Conservation (phyloP, 2,797 vertebrate genomes). For the Cryptoblepharus egeriae region DNA sequence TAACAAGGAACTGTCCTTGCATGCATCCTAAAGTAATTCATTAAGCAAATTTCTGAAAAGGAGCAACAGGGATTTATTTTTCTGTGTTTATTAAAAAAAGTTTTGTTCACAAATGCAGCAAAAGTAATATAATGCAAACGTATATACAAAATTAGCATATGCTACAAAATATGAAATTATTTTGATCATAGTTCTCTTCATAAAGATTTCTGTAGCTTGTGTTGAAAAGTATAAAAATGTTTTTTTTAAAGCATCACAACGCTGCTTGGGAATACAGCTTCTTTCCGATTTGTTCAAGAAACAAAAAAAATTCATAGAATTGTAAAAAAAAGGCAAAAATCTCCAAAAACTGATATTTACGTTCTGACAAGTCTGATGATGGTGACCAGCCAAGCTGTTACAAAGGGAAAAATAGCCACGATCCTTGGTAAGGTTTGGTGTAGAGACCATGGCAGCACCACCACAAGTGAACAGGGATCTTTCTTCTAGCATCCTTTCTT, state of each 20-base stretch:
- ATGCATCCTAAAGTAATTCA: not conserved
- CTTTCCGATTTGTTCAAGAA: not conserved
- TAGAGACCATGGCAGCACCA: not conserved
- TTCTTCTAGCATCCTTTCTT: not conserved
- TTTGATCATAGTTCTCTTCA: not conserved
- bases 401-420: not conserved
- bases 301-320: too few species aligned
- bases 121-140: not conserved
- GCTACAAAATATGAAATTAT: not conserved
- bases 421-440: not conserved
- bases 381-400: not conserved
- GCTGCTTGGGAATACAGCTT: not conserved
- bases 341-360: not conserved
- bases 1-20: not conserved
- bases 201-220: not conserved
- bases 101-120: not conserved
- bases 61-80: not conserved
- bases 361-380: not conserved
- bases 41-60: not conserved
- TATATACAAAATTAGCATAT: not conserved
- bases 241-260: not conserved
- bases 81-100: constrained; percentile 4
- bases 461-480: too few species aligned
- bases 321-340: not conserved
- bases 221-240: not conserved